A percentile compares a stretch with the other conserved stretches of the same genome.
Evolutionary conservation across 1,140 invertebrate species (phyloP).

Genomic region (Drosophila ohnishii): DNA sequence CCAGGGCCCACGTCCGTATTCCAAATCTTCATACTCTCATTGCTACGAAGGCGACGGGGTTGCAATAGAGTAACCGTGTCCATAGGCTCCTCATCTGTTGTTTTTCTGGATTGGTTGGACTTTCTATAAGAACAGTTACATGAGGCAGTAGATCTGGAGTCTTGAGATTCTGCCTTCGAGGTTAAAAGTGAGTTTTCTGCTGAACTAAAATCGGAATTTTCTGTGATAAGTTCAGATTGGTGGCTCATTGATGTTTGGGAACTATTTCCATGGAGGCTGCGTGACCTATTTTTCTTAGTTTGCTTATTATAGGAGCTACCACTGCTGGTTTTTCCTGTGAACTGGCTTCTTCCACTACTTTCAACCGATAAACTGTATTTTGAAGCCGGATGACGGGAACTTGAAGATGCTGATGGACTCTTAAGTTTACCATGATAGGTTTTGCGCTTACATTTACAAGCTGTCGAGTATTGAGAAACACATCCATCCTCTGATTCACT

Average conservation of each 20-base stretch:
- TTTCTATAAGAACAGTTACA: not conserved
- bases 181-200: not conserved
- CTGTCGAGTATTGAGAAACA: too few relatives aligned
- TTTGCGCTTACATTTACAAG: not conserved
- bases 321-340: not conserved
- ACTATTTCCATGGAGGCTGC: not conserved
- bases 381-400: not conserved
- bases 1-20: too few relatives aligned
- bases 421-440: too few relatives aligned
- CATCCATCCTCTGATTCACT: not conserved
- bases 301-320: not conserved
- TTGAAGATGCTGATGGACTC: not conserved
- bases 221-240: not conserved
- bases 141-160: not conserved
- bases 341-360: not conserved
- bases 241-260: not conserved
- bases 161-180: not conserved
- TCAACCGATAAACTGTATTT: not conserved
- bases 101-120: not conserved
- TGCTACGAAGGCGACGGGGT: slow-evolving; percentile 13
- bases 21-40: not conserved
- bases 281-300: not conserved
- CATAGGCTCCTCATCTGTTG: not conserved
- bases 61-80: slow-evolving; percentile 29
- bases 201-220: not conserved